Conservation (phyloP, 2,888 invertebrate species). For the Tenthredo amoena region DNA sequence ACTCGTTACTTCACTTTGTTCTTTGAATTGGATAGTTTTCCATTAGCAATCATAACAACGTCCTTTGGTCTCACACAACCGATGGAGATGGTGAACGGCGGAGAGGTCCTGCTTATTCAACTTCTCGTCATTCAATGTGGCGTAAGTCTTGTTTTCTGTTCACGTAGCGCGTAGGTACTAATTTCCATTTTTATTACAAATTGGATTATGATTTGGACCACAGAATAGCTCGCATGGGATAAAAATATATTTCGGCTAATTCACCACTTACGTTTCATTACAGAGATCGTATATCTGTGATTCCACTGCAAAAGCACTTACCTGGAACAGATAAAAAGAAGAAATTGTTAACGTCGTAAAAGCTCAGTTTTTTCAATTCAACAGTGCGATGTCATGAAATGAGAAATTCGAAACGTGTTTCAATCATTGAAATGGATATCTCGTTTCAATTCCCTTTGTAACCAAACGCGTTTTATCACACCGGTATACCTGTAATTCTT, state of each 20-base stretch:
- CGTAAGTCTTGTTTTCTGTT: slow-evolving; percentile 63
- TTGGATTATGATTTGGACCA: slow-evolving; percentile 66
- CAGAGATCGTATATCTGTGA: not conserved
- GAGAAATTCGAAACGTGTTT: slow-evolving; percentile 50
- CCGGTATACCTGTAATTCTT: slow-evolving; percentile 24
- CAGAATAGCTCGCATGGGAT: slow-evolving; percentile 13
- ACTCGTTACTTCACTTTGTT: slow-evolving; percentile 76
- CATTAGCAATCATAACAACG: slow-evolving; percentile 77
- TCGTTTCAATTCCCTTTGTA: slow-evolving; percentile 40
- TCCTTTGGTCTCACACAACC: slow-evolving; percentile 68
- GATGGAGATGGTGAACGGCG: slow-evolving; percentile 61
- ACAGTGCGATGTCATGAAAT: slow-evolving; percentile 8
- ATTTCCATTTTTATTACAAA: slow-evolving; percentile 76
- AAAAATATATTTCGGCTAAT: slow-evolving; percentile 43
- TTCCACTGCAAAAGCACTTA: slow-evolving; percentile 55
- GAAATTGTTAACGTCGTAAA: slow-evolving; percentile 47
- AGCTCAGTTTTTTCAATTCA: slow-evolving; percentile 6
- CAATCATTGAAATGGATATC: slow-evolving; percentile 44
- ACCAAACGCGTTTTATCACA: slow-evolving; percentile 38
- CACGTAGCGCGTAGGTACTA: slow-evolving; percentile 66
- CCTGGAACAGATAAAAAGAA: slow-evolving; percentile 60
- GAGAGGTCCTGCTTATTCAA: slow-evolving; percentile 70
- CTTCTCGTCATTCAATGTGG: slow-evolving; percentile 66
- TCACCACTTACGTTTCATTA: slow-evolving; percentile 35
- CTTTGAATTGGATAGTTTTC: slow-evolving; percentile 76